A percentile compares a stretch with the other conserved stretches of the same genome.
Evolutionary conservation across 2,113 vertebrate species (phyloP).

Genomic region (Colinus virginianus): DNA sequence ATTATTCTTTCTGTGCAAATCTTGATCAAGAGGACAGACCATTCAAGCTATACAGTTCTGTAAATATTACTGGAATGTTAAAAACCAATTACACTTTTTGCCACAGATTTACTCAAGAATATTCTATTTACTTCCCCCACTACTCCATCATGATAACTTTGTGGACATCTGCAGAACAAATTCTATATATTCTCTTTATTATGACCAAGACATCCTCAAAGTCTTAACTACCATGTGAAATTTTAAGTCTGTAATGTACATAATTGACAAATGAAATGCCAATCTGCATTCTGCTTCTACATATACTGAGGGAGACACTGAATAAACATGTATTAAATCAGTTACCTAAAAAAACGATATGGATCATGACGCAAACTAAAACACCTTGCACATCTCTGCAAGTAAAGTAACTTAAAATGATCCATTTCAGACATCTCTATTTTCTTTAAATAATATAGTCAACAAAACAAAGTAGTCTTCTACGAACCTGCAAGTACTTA

Average conservation of each 20-base stretch:
- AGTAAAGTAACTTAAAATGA: background rate
- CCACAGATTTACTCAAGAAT: background rate
- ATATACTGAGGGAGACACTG: fast-evolving
- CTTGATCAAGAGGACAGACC: background rate
- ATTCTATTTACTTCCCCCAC: background rate
- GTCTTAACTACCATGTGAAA: background rate
- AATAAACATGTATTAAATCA: background rate
- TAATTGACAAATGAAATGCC: background rate
- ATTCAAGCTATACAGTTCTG: background rate
- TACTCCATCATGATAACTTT: background rate
- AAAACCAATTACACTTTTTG: background rate
- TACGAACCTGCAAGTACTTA: background rate
- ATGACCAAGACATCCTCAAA: background rate
- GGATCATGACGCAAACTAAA: background rate
- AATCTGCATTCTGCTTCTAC: background rate
- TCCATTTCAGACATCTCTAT: background rate
- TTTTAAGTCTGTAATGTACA: background rate
- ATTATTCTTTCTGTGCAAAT: background rate
- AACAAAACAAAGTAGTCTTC: background rate
- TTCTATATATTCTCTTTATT: background rate
- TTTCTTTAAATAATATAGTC: background rate
- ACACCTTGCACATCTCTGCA: background rate
- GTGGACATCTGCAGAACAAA: background rate
- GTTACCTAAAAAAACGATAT: background rate
- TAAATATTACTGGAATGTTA: background rate